These are phyloP conservation scores for Thunnus thynnus DNA, from an alignment of 2,113 vertebrate species.

Conservation along the genomic window DNA sequence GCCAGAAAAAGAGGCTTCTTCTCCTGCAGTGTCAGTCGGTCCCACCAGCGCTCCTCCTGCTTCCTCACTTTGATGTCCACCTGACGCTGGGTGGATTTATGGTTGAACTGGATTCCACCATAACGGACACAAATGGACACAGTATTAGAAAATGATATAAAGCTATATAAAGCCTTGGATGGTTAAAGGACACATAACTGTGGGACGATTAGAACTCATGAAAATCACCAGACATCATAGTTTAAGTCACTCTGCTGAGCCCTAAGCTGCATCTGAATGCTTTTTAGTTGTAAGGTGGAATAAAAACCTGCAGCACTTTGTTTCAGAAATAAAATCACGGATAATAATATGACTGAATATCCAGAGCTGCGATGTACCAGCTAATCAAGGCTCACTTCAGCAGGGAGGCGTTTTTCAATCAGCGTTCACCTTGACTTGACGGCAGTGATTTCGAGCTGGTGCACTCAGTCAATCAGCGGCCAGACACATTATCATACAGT, in stretches of 20 bases:
- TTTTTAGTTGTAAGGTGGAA: neutral
- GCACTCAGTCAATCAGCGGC: neutral
- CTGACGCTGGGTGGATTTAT: conserved; percentile 92
- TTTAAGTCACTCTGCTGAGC: neutral
- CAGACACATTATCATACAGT: neutral
- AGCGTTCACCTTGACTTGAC: neutral
- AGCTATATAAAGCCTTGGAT: neutral
- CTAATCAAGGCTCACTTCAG: conserved; percentile 9
- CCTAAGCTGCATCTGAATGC: neutral
- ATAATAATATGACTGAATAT: neutral
- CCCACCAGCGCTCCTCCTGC: conserved; percentile 93
- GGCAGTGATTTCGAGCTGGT: neutral
- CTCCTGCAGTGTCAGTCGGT: conserved; percentile 93
- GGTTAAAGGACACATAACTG: neutral
- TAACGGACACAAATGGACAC: neutral
- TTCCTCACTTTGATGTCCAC: conserved; percentile 94
- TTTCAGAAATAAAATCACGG: neutral
- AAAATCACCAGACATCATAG: neutral
- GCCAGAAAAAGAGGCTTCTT: conserved; percentile 93
- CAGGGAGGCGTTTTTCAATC: conserved; percentile 5
- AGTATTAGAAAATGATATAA: neutral
- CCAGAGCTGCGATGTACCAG: neutral
- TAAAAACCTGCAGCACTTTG: neutral
- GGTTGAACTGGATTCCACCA: conserved; percentile 81
- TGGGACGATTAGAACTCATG: neutral